These are phyloP conservation scores for Macrobrachium nipponense DNA, from an alignment of 1,140 invertebrate species.

Conservation along the genomic window DNA sequence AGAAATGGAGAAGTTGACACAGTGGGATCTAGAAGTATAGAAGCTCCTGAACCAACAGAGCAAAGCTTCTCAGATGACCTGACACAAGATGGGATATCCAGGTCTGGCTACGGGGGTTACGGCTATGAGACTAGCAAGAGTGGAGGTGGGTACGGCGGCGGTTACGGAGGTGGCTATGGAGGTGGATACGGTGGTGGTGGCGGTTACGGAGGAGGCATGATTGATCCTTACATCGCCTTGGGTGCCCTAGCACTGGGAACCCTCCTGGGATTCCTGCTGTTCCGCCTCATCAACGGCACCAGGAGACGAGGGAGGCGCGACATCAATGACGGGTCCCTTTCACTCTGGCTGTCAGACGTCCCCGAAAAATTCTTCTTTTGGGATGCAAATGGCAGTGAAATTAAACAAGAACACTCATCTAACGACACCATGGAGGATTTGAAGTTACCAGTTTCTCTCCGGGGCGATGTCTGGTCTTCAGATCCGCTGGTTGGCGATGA, in stretches of 20 bases:
- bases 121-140: slow-evolving; percentile 16
- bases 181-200: slow-evolving; percentile 13
- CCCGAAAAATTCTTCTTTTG: not conserved
- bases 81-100: not conserved
- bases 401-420: not conserved
- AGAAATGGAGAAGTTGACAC: not conserved
- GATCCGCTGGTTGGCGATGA: slow-evolving; percentile 30
- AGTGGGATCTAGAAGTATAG: not conserved
- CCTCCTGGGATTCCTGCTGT: slow-evolving; percentile 45
- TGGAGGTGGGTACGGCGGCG: slow-evolving; percentile 5
- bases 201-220: slow-evolving; percentile 17
- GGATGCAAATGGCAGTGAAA: not conserved
- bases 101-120: not conserved
- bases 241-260: slow-evolving; percentile 47
- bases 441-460: slow-evolving; percentile 21
- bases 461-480: slow-evolving; percentile 43
- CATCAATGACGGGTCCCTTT: slow-evolving; percentile 47
- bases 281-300: slow-evolving; percentile 26
- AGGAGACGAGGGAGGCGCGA: slow-evolving; percentile 29
- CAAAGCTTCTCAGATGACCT: not conserved
- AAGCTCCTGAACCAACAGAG: no score
- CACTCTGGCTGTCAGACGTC: slow-evolving; percentile 37
- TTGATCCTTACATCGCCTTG: slow-evolving; percentile 41
- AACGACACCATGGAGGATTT: not conserved
- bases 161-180: slow-evolving; percentile 7